Percentiles rank a stretch among this genome's conserved stretches.
Conservation (phyloP, 30 jellyfish, hydroid and myxozoan genomes). For the Aurelia aurita region DNA sequence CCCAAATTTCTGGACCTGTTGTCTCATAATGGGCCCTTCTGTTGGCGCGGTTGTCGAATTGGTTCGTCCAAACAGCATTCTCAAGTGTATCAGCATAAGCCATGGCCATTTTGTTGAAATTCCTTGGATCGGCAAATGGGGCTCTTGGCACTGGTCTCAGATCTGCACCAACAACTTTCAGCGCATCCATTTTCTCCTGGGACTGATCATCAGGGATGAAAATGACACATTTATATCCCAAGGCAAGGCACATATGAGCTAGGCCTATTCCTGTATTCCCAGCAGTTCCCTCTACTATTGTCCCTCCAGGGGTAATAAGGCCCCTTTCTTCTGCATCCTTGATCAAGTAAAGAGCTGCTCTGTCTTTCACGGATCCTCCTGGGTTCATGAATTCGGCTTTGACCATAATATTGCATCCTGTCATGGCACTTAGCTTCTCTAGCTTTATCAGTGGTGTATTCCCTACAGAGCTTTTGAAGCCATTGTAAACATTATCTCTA, state of each 20-base stretch:
- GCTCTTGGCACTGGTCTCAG: conserved; percentile 96
- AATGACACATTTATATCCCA: conserved; percentile 89
- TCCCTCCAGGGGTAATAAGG: conserved; percentile 85
- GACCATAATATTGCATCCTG: conserved; percentile 93
- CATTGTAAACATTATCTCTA: conserved; percentile 59
- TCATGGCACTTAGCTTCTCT: conserved; percentile 79
- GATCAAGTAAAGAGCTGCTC: conserved; percentile 88
- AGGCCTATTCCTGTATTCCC: conserved; percentile 95
- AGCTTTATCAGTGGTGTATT: conserved; percentile 94
- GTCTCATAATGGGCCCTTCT: conserved; percentile 93
- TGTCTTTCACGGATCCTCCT: conserved; percentile 95
- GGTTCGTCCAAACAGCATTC: conserved; percentile 93
- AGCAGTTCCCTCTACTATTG: conserved; percentile 95
- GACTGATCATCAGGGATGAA: conserved; percentile 92
- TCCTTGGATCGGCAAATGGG: conserved; percentile 91
- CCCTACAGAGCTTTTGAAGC: conserved; percentile 88
- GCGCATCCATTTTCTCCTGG: conserved; percentile 85
- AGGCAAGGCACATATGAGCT: conserved; percentile 92
- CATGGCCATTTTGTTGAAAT: conserved; percentile 88
- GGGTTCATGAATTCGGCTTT: conserved; percentile 92
- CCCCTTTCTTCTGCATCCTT: conserved; percentile 86
- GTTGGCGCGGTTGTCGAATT: conserved; percentile 88
- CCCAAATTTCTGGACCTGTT: conserved; percentile 98
- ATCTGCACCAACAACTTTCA: conserved; percentile 94
- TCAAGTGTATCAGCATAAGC: conserved; percentile 79